Conservation (phyloP, 1,140 invertebrate species). For the Drosophila willistoni region DNA sequence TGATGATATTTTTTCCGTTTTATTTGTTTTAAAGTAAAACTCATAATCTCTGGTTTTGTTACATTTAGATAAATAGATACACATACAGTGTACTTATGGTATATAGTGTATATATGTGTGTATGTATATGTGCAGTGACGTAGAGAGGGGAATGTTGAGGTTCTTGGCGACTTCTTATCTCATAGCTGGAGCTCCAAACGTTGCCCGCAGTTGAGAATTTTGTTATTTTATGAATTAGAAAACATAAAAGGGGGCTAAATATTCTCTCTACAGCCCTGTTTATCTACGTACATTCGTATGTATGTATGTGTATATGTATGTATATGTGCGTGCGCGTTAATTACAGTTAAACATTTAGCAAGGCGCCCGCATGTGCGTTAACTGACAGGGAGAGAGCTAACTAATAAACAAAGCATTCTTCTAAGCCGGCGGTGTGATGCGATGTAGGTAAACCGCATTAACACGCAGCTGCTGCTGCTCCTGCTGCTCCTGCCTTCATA, state of each 20-base stretch:
- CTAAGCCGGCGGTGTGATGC: slow-evolving; percentile 12
- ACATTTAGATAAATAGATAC: neutral
- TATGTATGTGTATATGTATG: slow-evolving; percentile 24
- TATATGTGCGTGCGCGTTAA: slow-evolving; percentile 41
- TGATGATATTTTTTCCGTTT: too few relatives aligned
- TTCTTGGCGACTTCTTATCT: too few relatives aligned
- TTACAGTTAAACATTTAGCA: slow-evolving; percentile 64
- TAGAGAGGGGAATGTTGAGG: too few relatives aligned
- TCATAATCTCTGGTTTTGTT: slow-evolving; percentile 6
- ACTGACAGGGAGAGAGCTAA: slow-evolving; percentile 19
- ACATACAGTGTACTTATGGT: slow-evolving; percentile 10
- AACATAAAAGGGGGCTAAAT: too few relatives aligned
- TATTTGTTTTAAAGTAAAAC: too few relatives aligned
- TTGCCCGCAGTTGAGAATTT: too few relatives aligned
- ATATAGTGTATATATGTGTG: neutral
- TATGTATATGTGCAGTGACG: neutral
- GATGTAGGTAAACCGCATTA: slow-evolving; percentile 54
- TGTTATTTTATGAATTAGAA: too few relatives aligned
- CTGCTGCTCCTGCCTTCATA: neutral
- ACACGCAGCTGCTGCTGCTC: slow-evolving; percentile 41
- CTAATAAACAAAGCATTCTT: slow-evolving; percentile 53
- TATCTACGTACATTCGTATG: neutral
- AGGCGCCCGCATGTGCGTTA: slow-evolving; percentile 35
- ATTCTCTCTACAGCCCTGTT: too few relatives aligned
- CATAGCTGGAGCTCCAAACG: too few relatives aligned